phyloP scores from a whole-genome alignment of 2,113 vertebrate species.

The Nerophis ophidion region DNA sequence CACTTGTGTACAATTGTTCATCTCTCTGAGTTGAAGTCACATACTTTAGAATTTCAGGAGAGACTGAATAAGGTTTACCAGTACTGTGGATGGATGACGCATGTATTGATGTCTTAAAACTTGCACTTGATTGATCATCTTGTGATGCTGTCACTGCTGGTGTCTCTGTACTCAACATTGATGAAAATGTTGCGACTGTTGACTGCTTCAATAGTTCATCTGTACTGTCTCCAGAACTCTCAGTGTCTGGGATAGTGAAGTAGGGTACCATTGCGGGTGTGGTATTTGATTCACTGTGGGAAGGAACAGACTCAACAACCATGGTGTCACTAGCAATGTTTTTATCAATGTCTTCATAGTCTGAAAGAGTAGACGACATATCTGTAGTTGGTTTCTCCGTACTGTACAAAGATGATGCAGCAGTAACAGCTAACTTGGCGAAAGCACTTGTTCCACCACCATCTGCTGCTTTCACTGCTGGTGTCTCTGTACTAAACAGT shows the following conservation, averaged over 20 bases:
- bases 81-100: not conserved
- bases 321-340: not conserved
- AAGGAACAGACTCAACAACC: not conserved
- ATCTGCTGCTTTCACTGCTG: not conserved
- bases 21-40: not conserved
- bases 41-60: not conserved
- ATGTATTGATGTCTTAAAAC: not conserved
- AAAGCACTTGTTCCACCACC: not conserved
- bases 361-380: not conserved
- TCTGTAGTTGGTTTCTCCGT: conserved; percentile 3
- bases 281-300: not conserved
- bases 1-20: not conserved
- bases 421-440: not conserved
- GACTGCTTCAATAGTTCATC: not conserved
- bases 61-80: not conserved
- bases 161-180: conserved; percentile 3
- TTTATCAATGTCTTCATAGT: not conserved
- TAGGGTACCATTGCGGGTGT: not conserved
- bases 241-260: not conserved
- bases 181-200: not conserved
- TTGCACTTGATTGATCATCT: not conserved
- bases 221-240: conserved; percentile 6
- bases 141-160: conserved; percentile 4
- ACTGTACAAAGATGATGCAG: conserved; percentile 1
- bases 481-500: not conserved